phyloP scores from a whole-genome alignment of 2,888 invertebrate species.

The Agonopterix alstromeriana region DNA sequence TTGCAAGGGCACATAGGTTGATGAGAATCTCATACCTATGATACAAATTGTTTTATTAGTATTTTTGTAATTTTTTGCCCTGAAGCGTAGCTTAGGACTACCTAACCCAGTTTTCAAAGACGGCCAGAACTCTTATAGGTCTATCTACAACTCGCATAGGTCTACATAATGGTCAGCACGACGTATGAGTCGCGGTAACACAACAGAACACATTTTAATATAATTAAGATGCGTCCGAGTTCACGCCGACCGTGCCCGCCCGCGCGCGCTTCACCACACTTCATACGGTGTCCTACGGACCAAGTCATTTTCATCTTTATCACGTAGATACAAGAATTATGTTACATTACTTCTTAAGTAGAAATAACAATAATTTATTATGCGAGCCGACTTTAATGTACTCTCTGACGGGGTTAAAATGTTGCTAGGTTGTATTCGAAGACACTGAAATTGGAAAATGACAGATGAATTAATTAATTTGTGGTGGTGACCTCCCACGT shows the following conservation, averaged over 20 bases:
- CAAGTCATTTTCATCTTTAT: too few relatives aligned
- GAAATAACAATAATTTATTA: slow-evolving; percentile 12
- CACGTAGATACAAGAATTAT: too few relatives aligned
- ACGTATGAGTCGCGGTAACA: slow-evolving; percentile 21
- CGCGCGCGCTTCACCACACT: slow-evolving; percentile 12
- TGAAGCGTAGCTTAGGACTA: too few relatives aligned
- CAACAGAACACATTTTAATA: slow-evolving; percentile 39
- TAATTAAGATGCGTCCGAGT: slow-evolving; percentile 46
- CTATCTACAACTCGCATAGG: background rate
- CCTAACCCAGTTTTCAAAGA: too few relatives aligned
- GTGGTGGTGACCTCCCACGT: slow-evolving; percentile 1
- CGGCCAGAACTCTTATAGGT: too few relatives aligned
- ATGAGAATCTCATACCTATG: too few relatives aligned
- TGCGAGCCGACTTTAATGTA: slow-evolving; percentile 19
- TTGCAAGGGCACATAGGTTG: too few relatives aligned
- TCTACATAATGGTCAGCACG: slow-evolving; percentile 13
- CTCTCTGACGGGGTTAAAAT: slow-evolving; percentile 14
- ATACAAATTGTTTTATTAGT: too few relatives aligned
- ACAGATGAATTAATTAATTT: background rate
- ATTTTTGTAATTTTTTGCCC: too few relatives aligned
- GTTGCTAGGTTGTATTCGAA: slow-evolving; percentile 6
- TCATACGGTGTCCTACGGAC: too few relatives aligned
- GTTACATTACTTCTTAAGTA: too few relatives aligned
- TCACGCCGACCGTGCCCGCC: slow-evolving; percentile 26
- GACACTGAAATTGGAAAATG: background rate